Evolutionary conservation across 2,113 vertebrate genomes (phyloP).

Genomic region (Apteryx mantelli): DNA sequence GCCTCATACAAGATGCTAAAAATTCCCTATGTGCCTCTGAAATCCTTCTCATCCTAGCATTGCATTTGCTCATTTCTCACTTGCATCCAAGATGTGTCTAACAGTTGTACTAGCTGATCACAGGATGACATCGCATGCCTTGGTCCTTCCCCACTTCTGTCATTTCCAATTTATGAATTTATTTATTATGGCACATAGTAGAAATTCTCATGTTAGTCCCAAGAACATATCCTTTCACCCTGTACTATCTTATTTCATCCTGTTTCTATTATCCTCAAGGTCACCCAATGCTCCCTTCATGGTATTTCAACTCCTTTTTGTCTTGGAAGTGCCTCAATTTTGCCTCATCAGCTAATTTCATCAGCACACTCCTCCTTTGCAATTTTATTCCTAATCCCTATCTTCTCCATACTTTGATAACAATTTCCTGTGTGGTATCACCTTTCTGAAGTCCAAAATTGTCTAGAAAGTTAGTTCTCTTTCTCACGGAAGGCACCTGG

Average conservation of each 20-base stretch:
- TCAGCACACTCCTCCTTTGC: not conserved
- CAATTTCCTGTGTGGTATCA: slow-evolving; percentile 1
- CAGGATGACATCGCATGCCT: not conserved
- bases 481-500: not conserved
- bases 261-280: slow-evolving; percentile 25
- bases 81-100: slow-evolving; percentile 6
- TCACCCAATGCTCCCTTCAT: not conserved
- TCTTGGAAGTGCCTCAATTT: not conserved
- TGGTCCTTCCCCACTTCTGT: not conserved
- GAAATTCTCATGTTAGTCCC: slow-evolving; percentile 38
- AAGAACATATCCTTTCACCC: slow-evolving; percentile 4
- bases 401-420: not conserved
- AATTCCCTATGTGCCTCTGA: not conserved
- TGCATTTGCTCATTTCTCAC: slow-evolving; percentile 45
- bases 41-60: not conserved
- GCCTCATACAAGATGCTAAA: not conserved
- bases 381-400: slow-evolving; percentile 10
- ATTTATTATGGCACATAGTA: slow-evolving; percentile 16
- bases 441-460: slow-evolving; percentile 17
- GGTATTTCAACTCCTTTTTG: not conserved
- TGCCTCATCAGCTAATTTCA: slow-evolving; percentile 31
- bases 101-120: not conserved
- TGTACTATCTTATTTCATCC: not conserved
- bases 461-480: not conserved
- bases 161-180: slow-evolving; percentile 37